Evolutionary conservation across 2,797 vertebrate genomes (phyloP).

Genomic region (Synaphobranchus kaupii): DNA sequence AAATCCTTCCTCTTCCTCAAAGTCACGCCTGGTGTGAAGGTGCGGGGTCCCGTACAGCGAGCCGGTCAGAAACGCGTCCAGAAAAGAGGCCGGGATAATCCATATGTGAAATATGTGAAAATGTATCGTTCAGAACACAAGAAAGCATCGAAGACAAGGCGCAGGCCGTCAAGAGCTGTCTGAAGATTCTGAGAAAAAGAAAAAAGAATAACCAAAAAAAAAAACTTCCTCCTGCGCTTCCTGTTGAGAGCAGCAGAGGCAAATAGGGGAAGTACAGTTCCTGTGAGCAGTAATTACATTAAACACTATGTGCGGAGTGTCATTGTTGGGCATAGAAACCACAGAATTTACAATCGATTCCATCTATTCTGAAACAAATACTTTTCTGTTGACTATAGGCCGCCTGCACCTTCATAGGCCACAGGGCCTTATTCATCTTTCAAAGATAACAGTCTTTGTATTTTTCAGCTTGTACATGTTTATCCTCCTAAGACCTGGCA

Average conservation of each 20-base stretch:
- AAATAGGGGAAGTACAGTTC: constrained; percentile 55
- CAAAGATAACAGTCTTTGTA: not conserved
- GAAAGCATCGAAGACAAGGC: not conserved
- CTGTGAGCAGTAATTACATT: constrained; percentile 30
- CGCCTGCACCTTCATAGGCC: not conserved
- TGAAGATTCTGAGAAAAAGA: constrained; percentile 47
- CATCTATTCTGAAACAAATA: not conserved
- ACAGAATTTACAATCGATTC: not conserved
- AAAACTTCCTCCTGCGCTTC: constrained; percentile 65
- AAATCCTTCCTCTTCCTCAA: constrained; percentile 29
- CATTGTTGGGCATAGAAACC: not conserved
- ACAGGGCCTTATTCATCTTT: not conserved
- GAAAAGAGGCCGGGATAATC: not conserved
- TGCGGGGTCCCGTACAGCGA: not conserved
- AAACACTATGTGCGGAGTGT: not conserved
- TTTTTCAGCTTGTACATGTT: not conserved
- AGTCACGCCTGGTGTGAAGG: not conserved
- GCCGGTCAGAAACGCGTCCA: not conserved
- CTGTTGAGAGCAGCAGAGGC: constrained; percentile 58
- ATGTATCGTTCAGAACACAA: not conserved
- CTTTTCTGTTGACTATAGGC: not conserved
- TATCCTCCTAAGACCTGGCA: not conserved
- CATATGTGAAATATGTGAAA: no score
- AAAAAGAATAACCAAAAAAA: constrained; percentile 43
- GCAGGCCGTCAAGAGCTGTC: constrained; percentile 20